phyloP scores from a whole-genome alignment of 2,888 invertebrate species.

The Criorhina ranunculi region DNA sequence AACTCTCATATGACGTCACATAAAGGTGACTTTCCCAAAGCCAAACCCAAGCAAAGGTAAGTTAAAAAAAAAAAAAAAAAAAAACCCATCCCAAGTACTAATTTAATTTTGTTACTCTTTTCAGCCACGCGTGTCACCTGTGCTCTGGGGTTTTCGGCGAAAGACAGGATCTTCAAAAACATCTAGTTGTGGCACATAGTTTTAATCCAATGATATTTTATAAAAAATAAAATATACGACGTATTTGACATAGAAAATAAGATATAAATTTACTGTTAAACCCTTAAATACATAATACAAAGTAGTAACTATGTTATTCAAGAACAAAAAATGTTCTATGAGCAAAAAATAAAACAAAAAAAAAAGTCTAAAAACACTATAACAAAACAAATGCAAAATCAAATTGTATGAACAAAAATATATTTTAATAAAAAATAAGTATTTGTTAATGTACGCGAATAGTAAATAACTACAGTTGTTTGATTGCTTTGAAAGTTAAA shows the following conservation, averaged over 20 bases:
- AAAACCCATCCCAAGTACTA: too few species aligned
- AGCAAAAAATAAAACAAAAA: conserved; percentile 23
- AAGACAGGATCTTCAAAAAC: conserved; percentile 68
- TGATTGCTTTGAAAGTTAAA: background rate
- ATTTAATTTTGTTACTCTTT: background rate
- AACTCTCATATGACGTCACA: conserved; percentile 72
- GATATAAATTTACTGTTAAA: conserved; percentile 57
- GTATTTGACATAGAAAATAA: conserved; percentile 61
- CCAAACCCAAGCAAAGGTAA: conserved; percentile 63
- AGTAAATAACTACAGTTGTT: conserved; percentile 18
- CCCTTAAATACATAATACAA: conserved; percentile 37
- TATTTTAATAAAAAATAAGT: conserved; percentile 70
- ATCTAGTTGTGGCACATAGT: conserved; percentile 74
- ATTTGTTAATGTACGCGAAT: conserved; percentile 67
- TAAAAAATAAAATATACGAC: conserved; percentile 58
- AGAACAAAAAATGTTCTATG: conserved; percentile 28
- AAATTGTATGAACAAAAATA: conserved; percentile 55
- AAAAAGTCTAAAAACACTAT: background rate
- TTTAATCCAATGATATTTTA: conserved; percentile 75
- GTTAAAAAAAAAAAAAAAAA: background rate
- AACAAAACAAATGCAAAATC: conserved; percentile 24
- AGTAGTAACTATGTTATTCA: conserved; percentile 45
- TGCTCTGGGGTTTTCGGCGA: conserved; percentile 68
- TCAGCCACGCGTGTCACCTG: conserved; percentile 69
- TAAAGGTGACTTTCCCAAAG: conserved; percentile 66